Evolutionary conservation across 2,113 vertebrate species (phyloP).

Genomic region (Isurus oxyrinchus): DNA sequence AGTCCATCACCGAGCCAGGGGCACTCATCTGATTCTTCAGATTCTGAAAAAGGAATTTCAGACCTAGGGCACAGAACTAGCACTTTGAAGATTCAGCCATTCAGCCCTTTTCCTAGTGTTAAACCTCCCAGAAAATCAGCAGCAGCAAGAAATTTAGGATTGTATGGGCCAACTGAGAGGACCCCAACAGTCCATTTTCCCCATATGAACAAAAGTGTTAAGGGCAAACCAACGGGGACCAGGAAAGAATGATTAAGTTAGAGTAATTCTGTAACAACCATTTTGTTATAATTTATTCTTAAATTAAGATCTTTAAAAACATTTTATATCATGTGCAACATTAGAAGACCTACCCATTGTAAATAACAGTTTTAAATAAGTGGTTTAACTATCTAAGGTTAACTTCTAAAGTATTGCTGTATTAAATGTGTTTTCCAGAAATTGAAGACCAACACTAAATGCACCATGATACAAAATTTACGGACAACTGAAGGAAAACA

Average conservation of each 20-base stretch:
- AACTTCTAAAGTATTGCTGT: conserved; percentile 22
- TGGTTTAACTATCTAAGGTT: not conserved
- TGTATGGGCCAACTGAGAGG: conserved; percentile 85
- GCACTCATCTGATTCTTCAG: conserved; percentile 49
- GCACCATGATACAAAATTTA: not conserved
- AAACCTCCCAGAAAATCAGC: conserved; percentile 85
- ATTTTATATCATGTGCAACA: conserved; percentile 17
- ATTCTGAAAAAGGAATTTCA: conserved; percentile 51
- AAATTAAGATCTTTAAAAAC: conserved; percentile 19
- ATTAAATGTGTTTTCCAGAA: not conserved
- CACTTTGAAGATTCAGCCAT: conserved; percentile 57
- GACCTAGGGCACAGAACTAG: conserved; percentile 49
- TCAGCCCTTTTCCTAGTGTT: conserved; percentile 84
- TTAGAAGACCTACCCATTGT: not conserved
- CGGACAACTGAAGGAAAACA: conserved; percentile 6
- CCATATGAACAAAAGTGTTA: conserved; percentile 80
- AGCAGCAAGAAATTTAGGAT: conserved; percentile 83
- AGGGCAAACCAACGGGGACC: conserved; percentile 51
- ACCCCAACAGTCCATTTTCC: conserved; percentile 86
- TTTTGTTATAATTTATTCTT: conserved; percentile 28
- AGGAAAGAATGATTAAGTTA: conserved; percentile 62
- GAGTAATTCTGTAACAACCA: not conserved
- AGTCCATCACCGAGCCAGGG: conserved; percentile 41
- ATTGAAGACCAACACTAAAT: not conserved
- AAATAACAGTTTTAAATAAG: not conserved